A percentile compares a stretch with the other conserved stretches of the same genome.
phyloP scores from a whole-genome alignment of 2,888 invertebrate genomes.

The Trachelus iudaicus region DNA sequence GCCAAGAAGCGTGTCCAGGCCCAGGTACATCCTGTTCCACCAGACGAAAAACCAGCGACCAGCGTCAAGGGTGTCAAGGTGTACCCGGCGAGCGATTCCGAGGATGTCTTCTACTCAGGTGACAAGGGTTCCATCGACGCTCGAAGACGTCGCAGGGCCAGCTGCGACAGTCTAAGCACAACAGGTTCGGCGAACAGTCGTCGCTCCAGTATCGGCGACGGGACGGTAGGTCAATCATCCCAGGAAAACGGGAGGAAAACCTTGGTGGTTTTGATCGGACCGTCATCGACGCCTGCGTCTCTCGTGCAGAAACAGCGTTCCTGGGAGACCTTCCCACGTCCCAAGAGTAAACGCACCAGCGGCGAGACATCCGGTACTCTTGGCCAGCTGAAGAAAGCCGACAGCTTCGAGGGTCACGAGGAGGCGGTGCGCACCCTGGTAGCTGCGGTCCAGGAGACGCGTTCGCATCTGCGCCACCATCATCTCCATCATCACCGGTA shows the following conservation, averaged over 20 bases:
- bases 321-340: slow-evolving; percentile 74
- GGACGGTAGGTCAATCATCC: slow-evolving; percentile 40
- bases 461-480: slow-evolving; percentile 66
- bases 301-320: slow-evolving; percentile 72
- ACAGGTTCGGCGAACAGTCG: slow-evolving; percentile 68
- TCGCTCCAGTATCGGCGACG: slow-evolving; percentile 69
- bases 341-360: slow-evolving; percentile 54
- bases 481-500: slow-evolving; percentile 58
- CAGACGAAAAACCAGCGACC: slow-evolving; percentile 40
- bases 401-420: slow-evolving; percentile 78
- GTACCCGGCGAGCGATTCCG: slow-evolving; percentile 71
- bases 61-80: slow-evolving; percentile 61
- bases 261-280: slow-evolving; percentile 68
- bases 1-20: slow-evolving; percentile 68
- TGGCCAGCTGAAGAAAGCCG: slow-evolving; percentile 70
- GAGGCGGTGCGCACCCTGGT: slow-evolving; percentile 76
- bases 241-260: slow-evolving; percentile 65
- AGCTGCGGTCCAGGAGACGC: slow-evolving; percentile 75
- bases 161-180: slow-evolving; percentile 71
- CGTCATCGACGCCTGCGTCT: slow-evolving; percentile 53
- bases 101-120: slow-evolving; percentile 68
- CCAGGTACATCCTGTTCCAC: slow-evolving; percentile 66
- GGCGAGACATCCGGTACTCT: slow-evolving; percentile 38
- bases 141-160: slow-evolving; percentile 62
- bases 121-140: slow-evolving; percentile 45